Base-by-base conservation (phyloP, 2,888 invertebrate genomes). In the Pilophorus perplexus region DNA sequence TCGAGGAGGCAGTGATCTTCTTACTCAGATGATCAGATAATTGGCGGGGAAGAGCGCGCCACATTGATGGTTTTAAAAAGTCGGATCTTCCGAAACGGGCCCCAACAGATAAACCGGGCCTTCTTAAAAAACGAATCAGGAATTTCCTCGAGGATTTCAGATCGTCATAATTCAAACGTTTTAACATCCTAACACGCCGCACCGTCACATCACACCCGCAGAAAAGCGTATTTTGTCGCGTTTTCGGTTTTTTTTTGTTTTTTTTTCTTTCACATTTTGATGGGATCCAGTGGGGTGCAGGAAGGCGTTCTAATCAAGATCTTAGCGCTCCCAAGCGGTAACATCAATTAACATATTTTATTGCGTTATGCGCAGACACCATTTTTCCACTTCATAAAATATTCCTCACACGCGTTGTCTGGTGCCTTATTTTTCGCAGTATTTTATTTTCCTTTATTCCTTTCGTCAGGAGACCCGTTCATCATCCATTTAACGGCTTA, bases 331-430 rank as follows among this genome's bases (percentile, higher is more conserved):
- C 62, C 62, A 62, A 46, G 62, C 33, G 62, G 62, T 62, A 46
- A 62, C 62, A 62, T 62, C 48, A 62, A 62, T 62, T 62, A 62
- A 46, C 62, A 62, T 62, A 62, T 62, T 62, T 62, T 62, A 62
- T 46, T 44, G 46, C 62, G 44, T 33, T 62, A 44, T 62, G 12
- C 62, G 44, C 28, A 48, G 62, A 46, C 62, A 62, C 62, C 28
- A 46, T 62, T 62, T 62, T 62, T 33, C 62, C 62, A 62, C 62
- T 62, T 48, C 48, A 28, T 62, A 62, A 62, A 62, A 62, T 62
- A 62, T 62, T 62, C 62, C 48, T 46, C 48, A 46, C 62, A 62
- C 62, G 62, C 48, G 16, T 48, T 33, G 44, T 27, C 22, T 25
- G 46, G 28, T 14, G 46, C 46, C 27, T 48, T 48, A 46, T 33